Evolutionary conservation across 2,888 invertebrate genomes (phyloP).

Genomic region (Antheraea yamamai): DNA sequence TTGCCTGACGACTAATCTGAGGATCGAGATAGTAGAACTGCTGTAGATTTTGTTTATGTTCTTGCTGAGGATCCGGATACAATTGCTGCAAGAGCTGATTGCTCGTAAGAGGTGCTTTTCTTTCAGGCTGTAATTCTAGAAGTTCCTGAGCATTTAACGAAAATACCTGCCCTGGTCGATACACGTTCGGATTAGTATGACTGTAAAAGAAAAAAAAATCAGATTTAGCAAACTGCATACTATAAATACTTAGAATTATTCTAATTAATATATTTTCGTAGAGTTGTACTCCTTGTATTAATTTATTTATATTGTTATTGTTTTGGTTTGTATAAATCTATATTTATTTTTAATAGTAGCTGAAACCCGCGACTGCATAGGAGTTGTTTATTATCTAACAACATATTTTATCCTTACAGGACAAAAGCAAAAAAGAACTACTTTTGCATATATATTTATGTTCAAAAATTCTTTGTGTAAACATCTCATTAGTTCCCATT

Average conservation of each 20-base stretch:
- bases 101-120: constrained; percentile 61
- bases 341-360: too few relatives aligned
- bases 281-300: neutral
- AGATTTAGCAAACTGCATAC: constrained; percentile 15
- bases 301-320: too few relatives aligned
- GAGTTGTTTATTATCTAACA: too few relatives aligned
- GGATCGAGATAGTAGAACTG: constrained; percentile 70
- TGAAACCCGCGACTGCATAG: too few relatives aligned
- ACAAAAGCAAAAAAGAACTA: too few relatives aligned
- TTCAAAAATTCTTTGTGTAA: too few relatives aligned
- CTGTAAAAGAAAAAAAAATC: constrained; percentile 39
- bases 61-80: constrained; percentile 60
- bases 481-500: too few relatives aligned
- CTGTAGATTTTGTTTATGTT: constrained; percentile 66
- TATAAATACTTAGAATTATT: neutral
- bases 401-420: too few relatives aligned
- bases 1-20: constrained; percentile 61
- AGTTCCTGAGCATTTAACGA: constrained; percentile 70
- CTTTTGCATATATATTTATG: too few relatives aligned
- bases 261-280: neutral
- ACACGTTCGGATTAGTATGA: constrained; percentile 59
- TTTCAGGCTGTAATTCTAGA: constrained; percentile 69
- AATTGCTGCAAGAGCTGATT: constrained; percentile 66
- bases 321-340: too few relatives aligned
- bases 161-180: constrained; percentile 74